Conservation (phyloP, 2,113 vertebrate genomes). For the Pteronura brasiliensis region DNA sequence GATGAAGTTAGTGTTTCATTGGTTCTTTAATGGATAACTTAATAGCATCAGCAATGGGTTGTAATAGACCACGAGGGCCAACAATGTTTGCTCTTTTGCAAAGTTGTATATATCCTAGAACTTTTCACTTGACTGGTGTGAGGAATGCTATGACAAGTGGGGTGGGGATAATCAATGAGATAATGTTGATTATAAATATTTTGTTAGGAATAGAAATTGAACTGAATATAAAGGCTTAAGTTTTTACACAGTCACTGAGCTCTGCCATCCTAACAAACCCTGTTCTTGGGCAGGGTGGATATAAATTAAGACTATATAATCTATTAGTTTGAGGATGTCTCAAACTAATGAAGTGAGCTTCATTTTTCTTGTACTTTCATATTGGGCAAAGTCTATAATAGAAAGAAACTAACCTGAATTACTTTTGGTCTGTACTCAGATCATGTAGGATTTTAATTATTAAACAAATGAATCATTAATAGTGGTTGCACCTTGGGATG, state of each 20-base stretch:
- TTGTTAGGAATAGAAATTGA: not conserved
- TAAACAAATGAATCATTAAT: slow-evolving; percentile 53
- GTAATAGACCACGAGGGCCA: fast-evolving
- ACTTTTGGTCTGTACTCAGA: not conserved
- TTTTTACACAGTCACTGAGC: not conserved
- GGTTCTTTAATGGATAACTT: not conserved
- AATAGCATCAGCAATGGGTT: fast-evolving
- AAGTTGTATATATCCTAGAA: not conserved
- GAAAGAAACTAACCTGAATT: slow-evolving; percentile 11
- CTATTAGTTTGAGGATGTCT: not conserved
- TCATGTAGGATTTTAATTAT: slow-evolving; percentile 54
- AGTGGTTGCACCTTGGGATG: not conserved
- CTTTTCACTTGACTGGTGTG: not conserved
- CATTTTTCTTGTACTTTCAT: not conserved
- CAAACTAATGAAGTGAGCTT: not conserved
- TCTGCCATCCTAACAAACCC: not conserved
- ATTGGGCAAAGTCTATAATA: not conserved
- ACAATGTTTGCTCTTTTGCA: fast-evolving
- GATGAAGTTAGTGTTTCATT: fast-evolving
- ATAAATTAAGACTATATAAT: not conserved
- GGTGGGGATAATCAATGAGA: fast-evolving
- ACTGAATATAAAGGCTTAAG: not conserved
- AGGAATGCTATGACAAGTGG: not conserved
- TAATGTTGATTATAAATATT: not conserved
- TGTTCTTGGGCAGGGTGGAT: not conserved